These are phyloP conservation scores for Tretioscincus oriximinensis DNA, from an alignment of 2,113 vertebrate genomes.

Conservation along the genomic window DNA sequence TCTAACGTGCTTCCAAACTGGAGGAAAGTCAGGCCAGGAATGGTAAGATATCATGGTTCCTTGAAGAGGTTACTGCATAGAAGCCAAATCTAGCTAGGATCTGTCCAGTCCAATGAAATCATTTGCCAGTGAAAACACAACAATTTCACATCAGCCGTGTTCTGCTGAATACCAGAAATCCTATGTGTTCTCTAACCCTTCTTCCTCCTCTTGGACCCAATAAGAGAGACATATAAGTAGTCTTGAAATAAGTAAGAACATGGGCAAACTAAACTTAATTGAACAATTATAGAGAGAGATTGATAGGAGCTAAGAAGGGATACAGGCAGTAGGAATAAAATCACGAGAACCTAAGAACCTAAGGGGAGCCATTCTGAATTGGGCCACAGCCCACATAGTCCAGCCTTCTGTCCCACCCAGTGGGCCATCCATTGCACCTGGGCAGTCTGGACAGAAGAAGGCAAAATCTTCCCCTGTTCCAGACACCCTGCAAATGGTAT, in stretches of 20 bases:
- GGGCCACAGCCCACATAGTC: no score
- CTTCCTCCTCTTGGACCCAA: fast-evolving
- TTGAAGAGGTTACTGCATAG: background rate
- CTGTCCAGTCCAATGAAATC: slow-evolving; percentile 48
- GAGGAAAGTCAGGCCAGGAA: fast-evolving
- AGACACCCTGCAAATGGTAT: no score
- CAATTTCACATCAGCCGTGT: slow-evolving; percentile 22
- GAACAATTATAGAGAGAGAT: no score
- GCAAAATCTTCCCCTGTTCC: no score
- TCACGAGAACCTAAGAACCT: no score
- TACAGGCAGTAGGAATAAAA: no score
- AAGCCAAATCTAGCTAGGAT: slow-evolving; percentile 14
- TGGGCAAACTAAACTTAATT: no score
- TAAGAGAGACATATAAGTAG: background rate
- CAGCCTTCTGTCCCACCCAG: no score
- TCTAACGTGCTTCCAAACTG: background rate
- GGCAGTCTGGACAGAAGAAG: no score
- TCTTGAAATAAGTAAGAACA: background rate
- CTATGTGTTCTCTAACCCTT: background rate
- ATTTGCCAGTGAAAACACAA: slow-evolving; percentile 50
- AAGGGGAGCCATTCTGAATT: no score
- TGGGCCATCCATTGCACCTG: no score
- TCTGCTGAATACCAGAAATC: background rate
- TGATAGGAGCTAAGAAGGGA: no score
- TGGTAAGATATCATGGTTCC: background rate